phyloP scores from a whole-genome alignment of 2,113 vertebrate species.

The Platysteira castanea region DNA sequence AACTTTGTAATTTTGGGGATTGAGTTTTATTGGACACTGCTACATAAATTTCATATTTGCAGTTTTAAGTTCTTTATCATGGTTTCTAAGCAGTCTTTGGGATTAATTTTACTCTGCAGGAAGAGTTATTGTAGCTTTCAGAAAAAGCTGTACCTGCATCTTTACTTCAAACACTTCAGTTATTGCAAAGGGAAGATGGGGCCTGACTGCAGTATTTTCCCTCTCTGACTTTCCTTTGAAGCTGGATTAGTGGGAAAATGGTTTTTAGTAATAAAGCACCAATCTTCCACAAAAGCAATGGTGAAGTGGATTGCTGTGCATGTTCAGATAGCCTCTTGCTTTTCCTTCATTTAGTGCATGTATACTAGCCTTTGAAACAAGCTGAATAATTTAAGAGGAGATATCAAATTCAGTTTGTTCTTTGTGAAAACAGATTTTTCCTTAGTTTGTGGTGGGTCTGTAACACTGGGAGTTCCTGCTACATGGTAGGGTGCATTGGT shows the following conservation, averaged over 20 bases:
- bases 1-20: background rate
- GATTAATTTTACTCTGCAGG: background rate
- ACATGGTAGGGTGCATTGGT: accelerated
- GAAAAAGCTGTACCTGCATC: background rate
- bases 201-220: background rate
- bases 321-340: background rate
- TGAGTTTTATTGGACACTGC: background rate
- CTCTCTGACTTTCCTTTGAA: background rate
- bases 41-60: background rate
- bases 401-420: background rate
- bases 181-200: background rate
- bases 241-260: background rate
- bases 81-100: background rate
- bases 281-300: background rate
- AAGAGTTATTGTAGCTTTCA: background rate
- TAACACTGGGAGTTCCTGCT: background rate
- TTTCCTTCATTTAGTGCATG: background rate
- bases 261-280: background rate
- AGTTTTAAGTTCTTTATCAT: background rate
- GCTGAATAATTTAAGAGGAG: background rate
- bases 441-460: background rate
- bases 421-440: background rate
- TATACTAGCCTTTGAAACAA: background rate
- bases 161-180: background rate
- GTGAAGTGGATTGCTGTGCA: background rate